Evolutionary conservation across 2,888 invertebrate genomes (phyloP), one percentile per base, ranked within the genome.

Genomic region (Crioceris asparagi): DNA sequence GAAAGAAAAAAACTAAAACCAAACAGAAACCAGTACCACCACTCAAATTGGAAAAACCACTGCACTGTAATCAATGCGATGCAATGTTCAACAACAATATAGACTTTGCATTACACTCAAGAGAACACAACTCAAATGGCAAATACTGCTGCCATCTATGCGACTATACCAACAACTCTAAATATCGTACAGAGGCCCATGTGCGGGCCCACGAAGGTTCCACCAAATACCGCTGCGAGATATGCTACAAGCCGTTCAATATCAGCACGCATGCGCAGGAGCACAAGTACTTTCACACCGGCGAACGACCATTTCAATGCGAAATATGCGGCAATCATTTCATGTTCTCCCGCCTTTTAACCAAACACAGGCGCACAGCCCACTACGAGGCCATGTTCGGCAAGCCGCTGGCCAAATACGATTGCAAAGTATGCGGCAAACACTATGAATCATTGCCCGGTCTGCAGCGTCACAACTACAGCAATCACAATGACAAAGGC

Each of bases 61-160:
- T 71, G 26, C 63, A 66, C 26, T 73, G 73, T 40, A 66, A 66
- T 31, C 41, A 66, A 35, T 74, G 73, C 25, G 66, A 69, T 3
- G 68, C 69, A 38, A 57, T 66, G 5, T 73, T 70, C 45, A 67
- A 68, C 29, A 52, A 41, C 29, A 52, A 50, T 29, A 40, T 56
- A 12, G 44, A 46, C n/a, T 55, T 52, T 36, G 55, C 52, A n/a
- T 39, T 56, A 4, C 56, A 56, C 35, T 53, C 54, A 16, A 51
- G 50, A 16, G 44, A 49, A 31, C 56, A 56, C 35, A 52, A 40
- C 31, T 31, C 37, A 8, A 45, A 52, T 14, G 44, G 42, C 5
- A 47, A 45, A 32, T 55, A 56, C 30, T 48, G 48, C 30, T 60
- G 60, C 31, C 56, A 58, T 37, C 42, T 58, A 34, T 60, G 60